phyloP scores from a whole-genome alignment of 2,113 vertebrate species.

The mouse (Mus musculus) region GRCm39 chr14:22575001-22575500 shows the following conservation, averaged over 20 bases:
- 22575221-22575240: background rate
- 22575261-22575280: background rate
- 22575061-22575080: too few species aligned
- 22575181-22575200: slow-evolving; percentile 5
- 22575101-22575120: background rate
- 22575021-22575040: background rate
- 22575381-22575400: background rate
- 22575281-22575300: background rate
- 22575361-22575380: background rate
- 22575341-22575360: background rate
- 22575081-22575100: background rate
- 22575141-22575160: background rate
- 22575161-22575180: background rate
- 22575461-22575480: rapidly evolving
- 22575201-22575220: background rate
- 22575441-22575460: background rate
- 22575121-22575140: background rate
- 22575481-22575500: rapidly evolving
- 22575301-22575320: background rate
- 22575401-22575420: background rate
- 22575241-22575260: background rate
- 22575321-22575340: background rate
- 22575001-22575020: background rate
- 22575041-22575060: background rate
- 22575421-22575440: background rate